Evolutionary conservation across 92 coral and sea anemone species (phyloP).

Genomic region (Actinernus sp.): DNA sequence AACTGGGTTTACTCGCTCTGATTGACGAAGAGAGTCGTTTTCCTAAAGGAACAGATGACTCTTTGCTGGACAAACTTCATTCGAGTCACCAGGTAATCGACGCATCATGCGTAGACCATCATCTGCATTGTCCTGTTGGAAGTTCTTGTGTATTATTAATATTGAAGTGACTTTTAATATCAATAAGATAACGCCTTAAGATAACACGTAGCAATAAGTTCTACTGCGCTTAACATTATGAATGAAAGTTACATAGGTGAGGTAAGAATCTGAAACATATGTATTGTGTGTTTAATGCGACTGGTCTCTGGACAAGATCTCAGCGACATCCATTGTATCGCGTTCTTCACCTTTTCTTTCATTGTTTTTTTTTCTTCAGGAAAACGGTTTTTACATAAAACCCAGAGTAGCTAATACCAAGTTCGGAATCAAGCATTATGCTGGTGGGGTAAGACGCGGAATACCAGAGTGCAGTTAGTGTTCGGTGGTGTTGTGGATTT

Average conservation of each 20-base stretch:
- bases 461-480: background rate
- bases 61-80: constrained; percentile 91
- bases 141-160: background rate
- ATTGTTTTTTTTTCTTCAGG: constrained; percentile 66
- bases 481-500: background rate
- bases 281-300: no score
- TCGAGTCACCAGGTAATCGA: constrained; percentile 95
- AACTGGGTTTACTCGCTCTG: constrained; percentile 91
- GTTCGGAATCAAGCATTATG: constrained; percentile 98
- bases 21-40: constrained; percentile 98
- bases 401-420: constrained; percentile 95
- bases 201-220: no score
- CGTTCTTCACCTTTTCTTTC: no score
- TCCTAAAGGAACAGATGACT: constrained; percentile 98
- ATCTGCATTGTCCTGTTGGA: no score
- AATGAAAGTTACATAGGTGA: no score
- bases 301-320: no score
- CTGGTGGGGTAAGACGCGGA: constrained; percentile 99
- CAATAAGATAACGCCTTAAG: background rate
- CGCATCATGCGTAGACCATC: no score
- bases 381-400: constrained; percentile 81
- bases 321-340: no score
- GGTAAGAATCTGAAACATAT: no score
- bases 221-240: no score
- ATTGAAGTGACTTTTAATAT: background rate